A percentile compares a stretch with the other conserved stretches of the same genome.
phyloP scores from a whole-genome alignment of 2,797 vertebrate genomes.

The Poecile montanus region DNA sequence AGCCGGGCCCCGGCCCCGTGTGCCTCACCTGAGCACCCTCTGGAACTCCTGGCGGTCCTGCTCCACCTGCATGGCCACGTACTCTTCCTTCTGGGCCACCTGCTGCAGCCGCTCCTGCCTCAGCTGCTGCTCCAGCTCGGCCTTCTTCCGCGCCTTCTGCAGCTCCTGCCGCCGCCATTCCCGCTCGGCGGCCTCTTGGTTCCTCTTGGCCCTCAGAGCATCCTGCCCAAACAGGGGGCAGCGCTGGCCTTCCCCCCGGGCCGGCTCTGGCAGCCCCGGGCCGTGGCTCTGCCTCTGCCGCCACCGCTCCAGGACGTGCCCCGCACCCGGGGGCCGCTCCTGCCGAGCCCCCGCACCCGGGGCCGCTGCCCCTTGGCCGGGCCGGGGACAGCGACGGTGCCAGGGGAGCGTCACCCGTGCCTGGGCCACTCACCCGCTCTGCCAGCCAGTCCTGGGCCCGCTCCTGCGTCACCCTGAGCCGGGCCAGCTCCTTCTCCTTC shows the following conservation, averaged over 20 bases:
- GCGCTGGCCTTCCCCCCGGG: neutral
- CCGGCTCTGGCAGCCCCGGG: neutral
- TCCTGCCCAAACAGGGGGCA: constrained; percentile 43
- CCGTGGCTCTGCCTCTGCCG: neutral
- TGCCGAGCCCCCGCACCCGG: neutral
- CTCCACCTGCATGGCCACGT: neutral
- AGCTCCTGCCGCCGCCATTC: neutral
- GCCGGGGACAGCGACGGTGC: neutral
- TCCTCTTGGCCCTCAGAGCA: neutral
- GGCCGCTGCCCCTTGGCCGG: no score
- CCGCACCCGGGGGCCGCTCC: neutral
- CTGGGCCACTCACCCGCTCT: constrained; percentile 78
- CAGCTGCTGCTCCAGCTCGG: neutral
- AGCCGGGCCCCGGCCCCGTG: fast-evolving
- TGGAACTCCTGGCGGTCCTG: neutral
- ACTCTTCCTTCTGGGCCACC: neutral
- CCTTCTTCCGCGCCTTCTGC: neutral
- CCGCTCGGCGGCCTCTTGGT: neutral
- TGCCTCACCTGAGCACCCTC: neutral
- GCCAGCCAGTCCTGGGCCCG: constrained; percentile 83
- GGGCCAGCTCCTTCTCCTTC: constrained; percentile 86
- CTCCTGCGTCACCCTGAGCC: constrained; percentile 85
- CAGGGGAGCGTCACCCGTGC: neutral
- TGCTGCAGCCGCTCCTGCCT: neutral
- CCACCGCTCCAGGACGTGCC: neutral